Evolutionary conservation across 2,797 vertebrate species (phyloP).

Genomic region (Rhadinocentrus ornatus): DNA sequence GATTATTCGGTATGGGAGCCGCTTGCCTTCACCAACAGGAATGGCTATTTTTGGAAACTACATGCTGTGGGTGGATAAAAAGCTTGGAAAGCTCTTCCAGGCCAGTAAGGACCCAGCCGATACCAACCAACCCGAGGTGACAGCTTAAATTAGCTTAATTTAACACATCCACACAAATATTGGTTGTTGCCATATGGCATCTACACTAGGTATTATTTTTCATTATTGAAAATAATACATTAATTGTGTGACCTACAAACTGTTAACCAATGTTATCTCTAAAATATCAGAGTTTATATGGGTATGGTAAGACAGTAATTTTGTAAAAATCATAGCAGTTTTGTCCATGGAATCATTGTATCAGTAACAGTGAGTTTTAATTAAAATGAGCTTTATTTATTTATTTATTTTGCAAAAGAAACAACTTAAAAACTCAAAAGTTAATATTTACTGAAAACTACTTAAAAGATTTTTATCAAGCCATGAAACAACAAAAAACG

Average conservation of each 20-base stretch:
- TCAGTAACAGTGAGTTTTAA: too few relatives aligned
- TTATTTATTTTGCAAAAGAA: too few relatives aligned
- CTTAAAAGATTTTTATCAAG: background rate
- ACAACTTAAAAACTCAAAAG: too few relatives aligned
- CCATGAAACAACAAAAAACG: background rate
- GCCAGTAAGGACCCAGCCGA: constrained; percentile 89
- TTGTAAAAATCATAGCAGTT: background rate
- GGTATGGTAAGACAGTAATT: too few relatives aligned
- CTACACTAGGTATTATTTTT: background rate
- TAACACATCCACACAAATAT: background rate
- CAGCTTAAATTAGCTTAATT: background rate
- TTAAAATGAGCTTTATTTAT: too few relatives aligned
- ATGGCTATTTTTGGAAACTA: constrained; percentile 88
- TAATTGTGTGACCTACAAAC: too few relatives aligned
- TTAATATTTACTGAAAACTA: background rate
- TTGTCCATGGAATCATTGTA: background rate
- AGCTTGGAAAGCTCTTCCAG: constrained; percentile 91
- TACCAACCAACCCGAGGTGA: constrained; percentile 81
- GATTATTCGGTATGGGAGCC: constrained; percentile 90
- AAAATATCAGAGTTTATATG: too few relatives aligned
- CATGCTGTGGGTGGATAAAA: constrained; percentile 94
- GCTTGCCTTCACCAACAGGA: constrained; percentile 90
- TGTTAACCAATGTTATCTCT: too few relatives aligned
- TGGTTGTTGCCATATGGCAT: background rate
- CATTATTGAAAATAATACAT: background rate